Percentiles rank a stretch among this genome's conserved stretches.
Evolutionary conservation across 2,797 vertebrate species (phyloP).

Genomic region (Megalops cyprinoides): DNA sequence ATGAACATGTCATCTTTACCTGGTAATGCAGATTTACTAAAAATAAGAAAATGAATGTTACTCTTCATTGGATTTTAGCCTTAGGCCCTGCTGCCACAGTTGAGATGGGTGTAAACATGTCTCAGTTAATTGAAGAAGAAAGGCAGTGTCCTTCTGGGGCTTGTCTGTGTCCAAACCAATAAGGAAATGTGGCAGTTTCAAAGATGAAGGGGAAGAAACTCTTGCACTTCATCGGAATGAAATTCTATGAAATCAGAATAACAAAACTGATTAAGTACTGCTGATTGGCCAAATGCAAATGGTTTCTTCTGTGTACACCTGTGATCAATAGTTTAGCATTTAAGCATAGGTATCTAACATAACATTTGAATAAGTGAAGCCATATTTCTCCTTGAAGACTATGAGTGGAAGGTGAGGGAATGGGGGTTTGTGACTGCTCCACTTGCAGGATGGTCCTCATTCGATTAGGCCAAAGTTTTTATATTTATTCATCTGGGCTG

Average conservation of each 20-base stretch:
- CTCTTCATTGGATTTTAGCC: not conserved
- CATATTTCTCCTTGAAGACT: too few species aligned
- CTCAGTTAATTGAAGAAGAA: not conserved
- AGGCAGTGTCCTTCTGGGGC: not conserved
- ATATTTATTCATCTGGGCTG: too few species aligned
- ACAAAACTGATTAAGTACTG: not conserved
- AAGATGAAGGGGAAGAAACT: slow-evolving; percentile 1
- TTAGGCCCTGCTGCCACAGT: not conserved
- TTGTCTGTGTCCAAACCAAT: slow-evolving; percentile 6
- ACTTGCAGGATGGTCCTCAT: too few species aligned
- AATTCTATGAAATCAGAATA: not conserved
- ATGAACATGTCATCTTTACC: slow-evolving; percentile 4
- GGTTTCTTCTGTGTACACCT: too few species aligned
- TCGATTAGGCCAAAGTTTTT: too few species aligned
- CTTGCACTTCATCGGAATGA: not conserved
- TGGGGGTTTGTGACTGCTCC: too few species aligned
- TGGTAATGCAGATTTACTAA: not conserved
- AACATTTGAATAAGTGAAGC: too few species aligned
- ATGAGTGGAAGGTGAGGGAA: too few species aligned
- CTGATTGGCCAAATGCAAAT: not conserved
- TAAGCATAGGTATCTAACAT: too few species aligned
- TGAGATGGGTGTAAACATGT: not conserved
- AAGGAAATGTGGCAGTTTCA: not conserved
- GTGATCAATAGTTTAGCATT: too few species aligned
- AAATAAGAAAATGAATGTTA: not conserved